Percentiles rank a stretch among this genome's conserved stretches.
Conservation (phyloP, 2,888 invertebrate species). For the Lissonota sp. region DNA sequence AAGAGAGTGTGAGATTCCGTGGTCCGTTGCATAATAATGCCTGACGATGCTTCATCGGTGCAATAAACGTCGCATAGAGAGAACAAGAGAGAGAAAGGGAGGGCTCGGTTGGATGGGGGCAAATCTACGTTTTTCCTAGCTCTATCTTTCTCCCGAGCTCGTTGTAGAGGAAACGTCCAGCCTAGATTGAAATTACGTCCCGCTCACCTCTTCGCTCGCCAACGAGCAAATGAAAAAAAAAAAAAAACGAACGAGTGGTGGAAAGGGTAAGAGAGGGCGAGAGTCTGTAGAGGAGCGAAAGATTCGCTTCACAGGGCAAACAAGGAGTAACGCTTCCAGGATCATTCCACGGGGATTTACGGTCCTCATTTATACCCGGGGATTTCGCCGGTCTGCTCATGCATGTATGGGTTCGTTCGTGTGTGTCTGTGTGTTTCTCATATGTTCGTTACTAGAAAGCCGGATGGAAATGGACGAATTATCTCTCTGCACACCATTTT, state of each 20-base stretch:
- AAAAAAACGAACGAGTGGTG: constrained; percentile 43
- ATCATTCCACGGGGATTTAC: constrained; percentile 63
- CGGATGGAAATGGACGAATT: constrained; percentile 22
- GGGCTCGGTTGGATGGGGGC: neutral
- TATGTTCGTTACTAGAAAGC: constrained; percentile 42
- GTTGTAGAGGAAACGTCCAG: constrained; percentile 45
- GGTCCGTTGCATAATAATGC: constrained; percentile 72
- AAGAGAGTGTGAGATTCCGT: constrained; percentile 47
- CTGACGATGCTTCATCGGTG: constrained; percentile 73
- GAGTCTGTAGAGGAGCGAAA: constrained; percentile 49
- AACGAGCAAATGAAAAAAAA: constrained; percentile 34
- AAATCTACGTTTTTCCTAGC: constrained; percentile 26
- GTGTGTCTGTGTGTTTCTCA: constrained; percentile 37
- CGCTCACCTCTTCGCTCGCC: constrained; percentile 31
- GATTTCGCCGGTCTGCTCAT: constrained; percentile 28
- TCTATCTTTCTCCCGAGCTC: constrained; percentile 38
- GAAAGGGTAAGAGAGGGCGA: constrained; percentile 33
- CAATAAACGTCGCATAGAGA: constrained; percentile 73
- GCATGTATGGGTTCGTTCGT: neutral
- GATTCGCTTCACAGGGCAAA: constrained; percentile 62
- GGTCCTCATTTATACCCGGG: constrained; percentile 61
- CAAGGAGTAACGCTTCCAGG: constrained; percentile 63
- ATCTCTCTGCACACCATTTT: constrained; percentile 21
- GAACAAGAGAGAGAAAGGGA: constrained; percentile 1
- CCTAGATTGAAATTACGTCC: constrained; percentile 62